Percentiles rank a stretch among this genome's conserved stretches.
Evolutionary conservation across 92 coral and sea anemone species (phyloP).

Genomic region (Phenganax subtilis): DNA sequence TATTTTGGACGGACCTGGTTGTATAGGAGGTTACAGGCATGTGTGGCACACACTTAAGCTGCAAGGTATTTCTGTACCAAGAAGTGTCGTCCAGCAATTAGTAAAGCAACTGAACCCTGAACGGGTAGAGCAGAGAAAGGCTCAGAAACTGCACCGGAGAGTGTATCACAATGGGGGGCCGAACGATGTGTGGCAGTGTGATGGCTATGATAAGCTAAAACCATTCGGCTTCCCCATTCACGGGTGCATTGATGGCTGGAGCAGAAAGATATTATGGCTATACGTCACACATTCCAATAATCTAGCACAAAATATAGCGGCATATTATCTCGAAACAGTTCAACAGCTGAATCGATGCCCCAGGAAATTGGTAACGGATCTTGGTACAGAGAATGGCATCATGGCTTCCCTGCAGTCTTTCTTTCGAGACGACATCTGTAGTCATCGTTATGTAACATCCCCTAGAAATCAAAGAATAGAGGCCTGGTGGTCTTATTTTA

Average conservation of each 20-base stretch:
- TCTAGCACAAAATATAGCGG: conserved; percentile 35
- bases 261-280: conserved; percentile 49
- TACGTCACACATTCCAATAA: conserved; percentile 48
- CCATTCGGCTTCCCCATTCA: conserved; percentile 39
- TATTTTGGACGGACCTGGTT: conserved; percentile 21
- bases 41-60: conserved; percentile 25
- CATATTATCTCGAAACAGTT: conserved; percentile 34
- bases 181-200: conserved; percentile 38
- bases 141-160: conserved; percentile 37
- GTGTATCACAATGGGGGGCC: conserved; percentile 42
- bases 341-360: conserved; percentile 51
- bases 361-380: conserved; percentile 43
- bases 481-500: conserved; percentile 55
- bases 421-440: conserved; percentile 49
- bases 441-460: conserved; percentile 57
- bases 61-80: conserved; percentile 24
- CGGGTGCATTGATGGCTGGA: conserved; percentile 50
- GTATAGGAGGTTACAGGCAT: conserved; percentile 26
- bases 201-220: neutral
- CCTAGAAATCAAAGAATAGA: conserved; percentile 61
- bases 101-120: conserved; percentile 37
- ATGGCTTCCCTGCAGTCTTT: conserved; percentile 44
- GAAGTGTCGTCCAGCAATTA: conserved; percentile 30
- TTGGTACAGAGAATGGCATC: conserved; percentile 55
- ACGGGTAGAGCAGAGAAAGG: conserved; percentile 38